phyloP scores from a whole-genome alignment of 2,888 invertebrate genomes.

The Horisme vitalbata region DNA sequence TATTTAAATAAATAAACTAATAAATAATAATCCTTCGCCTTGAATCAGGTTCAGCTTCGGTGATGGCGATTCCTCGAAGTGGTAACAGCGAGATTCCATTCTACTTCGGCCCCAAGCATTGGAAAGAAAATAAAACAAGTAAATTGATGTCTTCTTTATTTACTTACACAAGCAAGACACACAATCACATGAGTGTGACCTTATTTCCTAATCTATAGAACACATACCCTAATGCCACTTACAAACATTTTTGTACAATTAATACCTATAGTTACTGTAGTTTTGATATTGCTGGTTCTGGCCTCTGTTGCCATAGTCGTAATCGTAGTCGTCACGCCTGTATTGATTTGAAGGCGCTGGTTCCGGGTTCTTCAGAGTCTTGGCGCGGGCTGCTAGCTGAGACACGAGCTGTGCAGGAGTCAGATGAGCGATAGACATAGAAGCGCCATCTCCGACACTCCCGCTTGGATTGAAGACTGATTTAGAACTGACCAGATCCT shows the following conservation, averaged over 20 bases:
- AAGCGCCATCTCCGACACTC: constrained; percentile 54
- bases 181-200: constrained; percentile 6
- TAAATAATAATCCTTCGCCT: too few relatives aligned
- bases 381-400: constrained; percentile 73
- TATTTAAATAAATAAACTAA: too few relatives aligned
- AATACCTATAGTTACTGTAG: constrained; percentile 47
- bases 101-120: not conserved
- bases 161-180: constrained; percentile 10
- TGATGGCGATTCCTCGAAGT: constrained; percentile 3
- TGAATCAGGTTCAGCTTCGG: constrained; percentile 6
- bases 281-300: constrained; percentile 52
- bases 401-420: constrained; percentile 76
- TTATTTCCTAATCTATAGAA: constrained; percentile 3
- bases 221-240: not conserved
- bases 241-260: constrained; percentile 4
- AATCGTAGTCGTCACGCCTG: constrained; percentile 46
- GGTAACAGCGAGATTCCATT: not conserved
- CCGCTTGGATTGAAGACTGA: constrained; percentile 68
- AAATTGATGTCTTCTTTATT: constrained; percentile 22
- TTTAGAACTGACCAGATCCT: constrained; percentile 67
- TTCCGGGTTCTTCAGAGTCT: constrained; percentile 64
- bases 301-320: constrained; percentile 48
- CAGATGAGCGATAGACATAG: constrained; percentile 72
- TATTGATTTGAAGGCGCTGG: constrained; percentile 43
- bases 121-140: constrained; percentile 27